Conservation (phyloP, 2,888 invertebrate genomes). For the Eugnorisma glareosa region DNA sequence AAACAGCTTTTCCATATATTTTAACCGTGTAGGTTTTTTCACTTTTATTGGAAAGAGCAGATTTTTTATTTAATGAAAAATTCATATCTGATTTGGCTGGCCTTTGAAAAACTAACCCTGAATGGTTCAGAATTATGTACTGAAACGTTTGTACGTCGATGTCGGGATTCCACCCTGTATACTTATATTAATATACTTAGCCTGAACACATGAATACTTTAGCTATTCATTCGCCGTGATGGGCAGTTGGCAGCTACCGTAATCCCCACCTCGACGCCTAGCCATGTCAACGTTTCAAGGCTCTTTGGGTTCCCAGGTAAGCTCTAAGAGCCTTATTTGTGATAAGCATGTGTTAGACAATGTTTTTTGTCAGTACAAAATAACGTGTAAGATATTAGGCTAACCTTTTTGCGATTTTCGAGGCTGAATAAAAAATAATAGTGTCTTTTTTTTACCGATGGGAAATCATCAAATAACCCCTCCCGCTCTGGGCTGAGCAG, state of each 20-base stretch:
- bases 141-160: background rate
- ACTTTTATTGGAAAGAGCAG: background rate
- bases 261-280: constrained; percentile 37
- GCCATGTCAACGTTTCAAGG: constrained; percentile 35
- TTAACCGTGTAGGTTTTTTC: too few species aligned
- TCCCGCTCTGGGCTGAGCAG: too few species aligned
- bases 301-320: constrained; percentile 11
- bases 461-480: too few species aligned
- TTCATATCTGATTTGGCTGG: too few species aligned
- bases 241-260: constrained; percentile 23
- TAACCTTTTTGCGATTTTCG: background rate
- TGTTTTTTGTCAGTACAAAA: constrained; percentile 29
- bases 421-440: background rate
- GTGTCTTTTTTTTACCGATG: too few species aligned
- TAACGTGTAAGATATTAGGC: background rate
- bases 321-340: constrained; percentile 12
- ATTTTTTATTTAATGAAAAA: background rate
- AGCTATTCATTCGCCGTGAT: constrained; percentile 7
- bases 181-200: background rate
- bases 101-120: too few species aligned
- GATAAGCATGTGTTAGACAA: constrained; percentile 28
- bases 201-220: constrained; percentile 11
- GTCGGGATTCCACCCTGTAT: background rate
- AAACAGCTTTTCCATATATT: too few species aligned
- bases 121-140: too few species aligned